Evolutionary conservation across 2,113 vertebrate species (phyloP).

Genomic region (Sigmodon hispidus): DNA sequence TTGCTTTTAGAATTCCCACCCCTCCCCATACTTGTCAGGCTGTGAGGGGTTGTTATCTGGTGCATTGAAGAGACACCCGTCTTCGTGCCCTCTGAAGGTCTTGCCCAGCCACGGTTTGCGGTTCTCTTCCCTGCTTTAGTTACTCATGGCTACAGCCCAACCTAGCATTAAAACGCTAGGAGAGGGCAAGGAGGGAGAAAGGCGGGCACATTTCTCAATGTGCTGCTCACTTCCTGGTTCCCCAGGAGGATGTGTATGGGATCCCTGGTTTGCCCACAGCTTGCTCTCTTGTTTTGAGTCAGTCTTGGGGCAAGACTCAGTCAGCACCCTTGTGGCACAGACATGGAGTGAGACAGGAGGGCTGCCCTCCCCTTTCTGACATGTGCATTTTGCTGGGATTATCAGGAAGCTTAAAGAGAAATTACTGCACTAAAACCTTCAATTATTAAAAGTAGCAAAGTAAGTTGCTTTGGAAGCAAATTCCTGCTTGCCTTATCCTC

Average conservation of each 20-base stretch:
- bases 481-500: conserved; percentile 81
- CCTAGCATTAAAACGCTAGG: conserved; percentile 53
- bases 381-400: conserved; percentile 80
- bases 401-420: conserved; percentile 81
- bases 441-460: conserved; percentile 82
- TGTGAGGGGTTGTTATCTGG: background rate
- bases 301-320: background rate
- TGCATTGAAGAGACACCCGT: conserved; percentile 27
- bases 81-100: background rate
- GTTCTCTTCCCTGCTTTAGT: conserved; percentile 23
- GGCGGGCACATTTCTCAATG: conserved; percentile 55
- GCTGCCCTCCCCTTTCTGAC: conserved; percentile 71
- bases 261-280: conserved; percentile 56
- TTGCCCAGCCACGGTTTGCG: background rate
- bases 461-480: conserved; percentile 83
- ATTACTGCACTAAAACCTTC: conserved; percentile 72
- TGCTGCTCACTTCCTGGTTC: conserved; percentile 71
- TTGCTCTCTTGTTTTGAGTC: conserved; percentile 61
- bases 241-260: conserved; percentile 56
- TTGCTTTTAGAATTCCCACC: conserved; percentile 34
- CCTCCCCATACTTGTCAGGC: background rate
- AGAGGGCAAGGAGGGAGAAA: conserved; percentile 59
- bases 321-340: conserved; percentile 19
- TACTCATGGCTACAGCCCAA: conserved; percentile 42
- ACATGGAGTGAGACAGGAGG: background rate